Base-by-base conservation (phyloP, 2,113 vertebrate genomes). In the Equus przewalskii region DNA sequence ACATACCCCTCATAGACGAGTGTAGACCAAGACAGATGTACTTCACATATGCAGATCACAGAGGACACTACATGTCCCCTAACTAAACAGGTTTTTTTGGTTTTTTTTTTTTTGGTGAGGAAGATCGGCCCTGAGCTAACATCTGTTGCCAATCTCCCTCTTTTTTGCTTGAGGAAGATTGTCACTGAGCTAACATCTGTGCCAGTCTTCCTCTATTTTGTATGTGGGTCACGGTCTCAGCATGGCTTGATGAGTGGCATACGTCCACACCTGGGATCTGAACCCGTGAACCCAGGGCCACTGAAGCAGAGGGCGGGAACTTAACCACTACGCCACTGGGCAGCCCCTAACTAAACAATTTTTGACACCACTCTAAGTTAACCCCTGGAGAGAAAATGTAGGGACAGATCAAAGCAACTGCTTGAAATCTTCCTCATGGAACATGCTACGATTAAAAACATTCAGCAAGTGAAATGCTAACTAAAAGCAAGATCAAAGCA, bases 401-500 rank as follows among this genome's bases (percentile, higher is more conserved):
- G 26, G n/a, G 44, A 58, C 22, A 82, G 33, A 86, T 93, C 49
- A n/a, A 7, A 73, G 88, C 70, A 78, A 72, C 60, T 41, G 28
- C 82, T 89, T 89, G 62, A 83, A 95, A 60, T 51, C 67, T 82
- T 89, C 46, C 28, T 67, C 79, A 15, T 36, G 46, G 67, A 85
- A 93, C 36, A 83, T 24, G 41, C 18, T 67, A 12, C 79, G 28
- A 73, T 70, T 83, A 82, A 91, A 93, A 56, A 44, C 54, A 67
- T 60, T 84, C 51, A 70, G 41, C 96, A 73, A 94, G 46, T 92
- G 21, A 93, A 83, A 87, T 80, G 51, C 21, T 41, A 81, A n/a
- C 33, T 14, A 91, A 96, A 94, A 33, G 84, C 70, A 84, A 91
- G 64, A 92, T 90, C 51, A 84, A 95, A 91, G 44, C 26, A n/a